A percentile compares a stretch with the other conserved stretches of the same genome.
Evolutionary conservation across 2,797 vertebrate genomes (phyloP).

Genomic region (Miichthys miiuy): DNA sequence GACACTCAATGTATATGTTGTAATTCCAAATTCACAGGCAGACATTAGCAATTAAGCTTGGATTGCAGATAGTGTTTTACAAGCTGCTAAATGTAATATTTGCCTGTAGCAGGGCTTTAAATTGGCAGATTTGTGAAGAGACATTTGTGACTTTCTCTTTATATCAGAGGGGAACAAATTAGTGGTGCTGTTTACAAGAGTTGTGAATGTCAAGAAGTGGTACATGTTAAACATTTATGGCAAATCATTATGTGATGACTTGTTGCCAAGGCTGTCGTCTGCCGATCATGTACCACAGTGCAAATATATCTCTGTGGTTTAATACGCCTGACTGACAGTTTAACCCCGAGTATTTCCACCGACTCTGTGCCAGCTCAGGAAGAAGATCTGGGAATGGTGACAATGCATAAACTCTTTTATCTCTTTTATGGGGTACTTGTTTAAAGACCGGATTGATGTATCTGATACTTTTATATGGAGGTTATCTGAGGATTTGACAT

Average conservation of each 20-base stretch:
- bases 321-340: not conserved
- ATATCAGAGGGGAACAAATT: not conserved
- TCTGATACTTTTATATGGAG: constrained; percentile 32
- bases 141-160: not conserved
- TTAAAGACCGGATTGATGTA: constrained; percentile 17
- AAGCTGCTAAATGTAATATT: not conserved
- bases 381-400: constrained; percentile 23
- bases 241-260: not conserved
- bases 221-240: not conserved
- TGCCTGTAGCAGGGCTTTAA: not conserved
- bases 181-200: not conserved
- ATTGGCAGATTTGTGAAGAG: not conserved
- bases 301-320: not conserved
- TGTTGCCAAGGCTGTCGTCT: not conserved
- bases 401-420: constrained; percentile 17
- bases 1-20: not conserved
- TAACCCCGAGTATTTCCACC: not conserved
- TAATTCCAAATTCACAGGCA: not conserved
- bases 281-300: not conserved
- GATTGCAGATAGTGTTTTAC: not conserved
- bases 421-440: constrained; percentile 36
- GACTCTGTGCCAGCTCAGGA: not conserved
- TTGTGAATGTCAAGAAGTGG: not conserved
- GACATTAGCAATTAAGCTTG: not conserved
- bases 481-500: constrained; percentile 44